Conservation (phyloP, 2,888 invertebrate genomes). For the Callyntrura sp. region DNA sequence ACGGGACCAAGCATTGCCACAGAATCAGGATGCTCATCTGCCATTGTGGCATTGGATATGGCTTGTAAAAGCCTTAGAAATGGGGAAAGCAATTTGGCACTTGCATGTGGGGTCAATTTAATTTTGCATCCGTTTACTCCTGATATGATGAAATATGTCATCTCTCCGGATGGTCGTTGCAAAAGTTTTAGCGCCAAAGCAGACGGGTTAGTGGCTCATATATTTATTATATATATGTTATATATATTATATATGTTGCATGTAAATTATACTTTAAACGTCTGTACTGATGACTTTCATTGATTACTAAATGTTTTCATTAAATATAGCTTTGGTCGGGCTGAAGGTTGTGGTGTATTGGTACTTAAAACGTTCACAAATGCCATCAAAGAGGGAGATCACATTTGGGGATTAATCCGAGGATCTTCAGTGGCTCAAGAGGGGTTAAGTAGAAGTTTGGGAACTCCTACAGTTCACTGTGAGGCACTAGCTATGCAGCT, state of each 20-base stretch:
- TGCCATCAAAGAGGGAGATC: constrained; percentile 65
- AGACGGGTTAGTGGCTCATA: constrained; percentile 73
- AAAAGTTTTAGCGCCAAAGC: constrained; percentile 77
- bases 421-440: constrained; percentile 50
- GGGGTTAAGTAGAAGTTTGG: constrained; percentile 49
- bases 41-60: not conserved
- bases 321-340: constrained; percentile 77
- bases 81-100: not conserved
- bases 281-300: no score
- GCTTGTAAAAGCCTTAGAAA: not conserved
- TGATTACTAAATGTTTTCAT: no score
- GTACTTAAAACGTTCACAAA: constrained; percentile 67
- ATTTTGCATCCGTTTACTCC: not conserved
- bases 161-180: constrained; percentile 16
- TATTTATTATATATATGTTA: no score
- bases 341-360: constrained; percentile 64
- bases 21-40: not conserved
- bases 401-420: constrained; percentile 49
- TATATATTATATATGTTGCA: no score
- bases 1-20: not conserved
- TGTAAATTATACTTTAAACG: no score
- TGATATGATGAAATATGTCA: not conserved
- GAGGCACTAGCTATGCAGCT: constrained; percentile 45
- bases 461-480: constrained; percentile 44
- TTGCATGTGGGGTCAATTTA: constrained; percentile 5